These are phyloP conservation scores for Encarsia formosa DNA, from an alignment of 2,888 invertebrate genomes.

Conservation along the genomic window DNA sequence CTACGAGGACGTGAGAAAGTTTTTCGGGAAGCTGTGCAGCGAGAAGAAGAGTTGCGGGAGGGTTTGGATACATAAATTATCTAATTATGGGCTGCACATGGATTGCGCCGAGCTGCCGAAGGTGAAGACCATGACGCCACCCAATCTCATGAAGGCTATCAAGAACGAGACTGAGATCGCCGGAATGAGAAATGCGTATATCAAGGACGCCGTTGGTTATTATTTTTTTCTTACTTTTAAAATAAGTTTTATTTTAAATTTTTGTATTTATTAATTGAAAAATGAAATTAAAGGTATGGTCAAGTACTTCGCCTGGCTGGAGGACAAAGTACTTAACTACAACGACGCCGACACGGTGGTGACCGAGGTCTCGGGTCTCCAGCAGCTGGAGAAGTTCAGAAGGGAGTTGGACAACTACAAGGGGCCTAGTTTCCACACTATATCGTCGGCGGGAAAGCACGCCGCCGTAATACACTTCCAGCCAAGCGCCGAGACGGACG, in stretches of 20 bases:
- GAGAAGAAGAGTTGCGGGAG: slow-evolving; percentile 39
- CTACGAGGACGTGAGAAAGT: slow-evolving; percentile 57
- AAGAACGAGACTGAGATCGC: slow-evolving; percentile 80
- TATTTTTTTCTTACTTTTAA: too few species aligned
- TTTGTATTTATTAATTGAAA: too few species aligned
- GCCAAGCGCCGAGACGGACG: slow-evolving; percentile 60
- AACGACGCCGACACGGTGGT: slow-evolving; percentile 48
- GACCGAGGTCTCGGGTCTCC: slow-evolving; percentile 72
- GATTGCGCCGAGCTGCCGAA: slow-evolving; percentile 53
- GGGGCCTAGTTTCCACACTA: slow-evolving; percentile 86
- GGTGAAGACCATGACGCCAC: slow-evolving; percentile 69
- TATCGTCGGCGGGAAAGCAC: slow-evolving; percentile 88
- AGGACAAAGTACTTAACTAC: slow-evolving; percentile 64
- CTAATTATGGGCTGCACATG: slow-evolving; percentile 60
- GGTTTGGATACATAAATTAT: slow-evolving; percentile 61
- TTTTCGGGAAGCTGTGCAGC: slow-evolving; percentile 51
- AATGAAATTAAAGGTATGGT: too few species aligned
- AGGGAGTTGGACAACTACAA: slow-evolving; percentile 69
- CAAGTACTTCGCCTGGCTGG: slow-evolving; percentile 80
- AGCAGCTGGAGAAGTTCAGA: slow-evolving; percentile 67
- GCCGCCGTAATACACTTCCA: slow-evolving; percentile 92
- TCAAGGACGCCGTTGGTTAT: slow-evolving; percentile 80
- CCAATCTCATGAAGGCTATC: slow-evolving; percentile 77
- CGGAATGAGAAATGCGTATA: slow-evolving; percentile 74
- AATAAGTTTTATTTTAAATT: too few species aligned